phyloP scores from a whole-genome alignment of 2,888 invertebrate species.

The Sinopyrophorus schimmeli region DNA sequence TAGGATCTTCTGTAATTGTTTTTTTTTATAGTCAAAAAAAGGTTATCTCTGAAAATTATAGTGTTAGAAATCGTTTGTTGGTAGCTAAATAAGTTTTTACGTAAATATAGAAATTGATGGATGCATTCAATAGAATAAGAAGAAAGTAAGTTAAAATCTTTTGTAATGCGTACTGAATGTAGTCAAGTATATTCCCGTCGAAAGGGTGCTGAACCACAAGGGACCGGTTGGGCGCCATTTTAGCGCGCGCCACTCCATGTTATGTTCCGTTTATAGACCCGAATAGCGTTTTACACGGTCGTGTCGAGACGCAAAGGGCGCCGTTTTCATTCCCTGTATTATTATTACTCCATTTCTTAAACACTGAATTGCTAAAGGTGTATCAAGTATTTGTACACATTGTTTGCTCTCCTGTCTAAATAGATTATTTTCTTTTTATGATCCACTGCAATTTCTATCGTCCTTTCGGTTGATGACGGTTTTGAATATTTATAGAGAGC shows the following conservation, averaged over 20 bases:
- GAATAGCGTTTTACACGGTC: constrained; percentile 54
- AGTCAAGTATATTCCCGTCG: constrained; percentile 25
- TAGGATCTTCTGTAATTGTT: too few relatives aligned
- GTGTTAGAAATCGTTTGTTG: too few relatives aligned
- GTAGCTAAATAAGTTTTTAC: too few relatives aligned
- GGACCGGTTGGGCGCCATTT: constrained; percentile 51
- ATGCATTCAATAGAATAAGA: too few relatives aligned
- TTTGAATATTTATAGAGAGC: too few relatives aligned
- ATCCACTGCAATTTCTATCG: too few relatives aligned
- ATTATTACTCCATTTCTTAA: constrained; percentile 50
- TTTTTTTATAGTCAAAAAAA: too few relatives aligned
- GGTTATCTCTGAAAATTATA: too few relatives aligned
- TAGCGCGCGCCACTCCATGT: constrained; percentile 48
- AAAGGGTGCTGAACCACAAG: constrained; percentile 45
- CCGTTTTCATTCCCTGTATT: constrained; percentile 54
- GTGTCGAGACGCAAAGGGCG: constrained; percentile 52
- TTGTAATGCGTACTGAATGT: constrained; percentile 22
- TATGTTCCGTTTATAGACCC: constrained; percentile 53
- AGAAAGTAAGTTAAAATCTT: constrained; percentile 20
- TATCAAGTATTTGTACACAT: constrained; percentile 31
- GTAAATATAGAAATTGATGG: too few relatives aligned
- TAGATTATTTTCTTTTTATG: constrained; percentile 15
- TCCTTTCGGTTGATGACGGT: too few relatives aligned
- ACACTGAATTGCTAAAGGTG: constrained; percentile 33
- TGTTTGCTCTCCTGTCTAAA: constrained; percentile 21